Base-by-base conservation (phyloP, 2,888 invertebrate genomes). In the Polydesmus complanatus region DNA sequence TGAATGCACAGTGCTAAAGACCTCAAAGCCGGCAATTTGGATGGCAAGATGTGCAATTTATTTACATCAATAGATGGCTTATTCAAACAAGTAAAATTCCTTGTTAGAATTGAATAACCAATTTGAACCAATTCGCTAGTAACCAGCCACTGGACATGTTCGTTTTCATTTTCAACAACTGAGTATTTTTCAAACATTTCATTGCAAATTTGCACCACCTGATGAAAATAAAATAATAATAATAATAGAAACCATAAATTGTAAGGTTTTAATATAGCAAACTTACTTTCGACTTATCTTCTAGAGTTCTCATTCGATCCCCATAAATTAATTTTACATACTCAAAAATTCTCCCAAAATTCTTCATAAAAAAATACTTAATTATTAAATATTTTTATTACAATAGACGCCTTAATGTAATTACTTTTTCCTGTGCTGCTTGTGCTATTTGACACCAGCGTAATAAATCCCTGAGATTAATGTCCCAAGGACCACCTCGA, bases 401-500 rank as follows among this genome's bases (percentile, higher is more conserved):
- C 52, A 19, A 52, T 18, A 14, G 18, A 52, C 14, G 19, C 19
- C 23, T 54, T 49, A 8, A 57, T 47, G 2, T n/a, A 47, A 8
- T 8, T 19, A n/a, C n/a, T 47, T 2, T 1, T 55, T 62, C 63
- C 69, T 73, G 72, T 63, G 71, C 69, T 21, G 64, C 61, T 18
- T 70, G 73, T 0, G 85, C 77, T 0, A 85, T 81, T 68, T 93
- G 85, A 71, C 91, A 91, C 95, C 95, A 97, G 67, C 97, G 82
- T 62, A 86, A 83, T 66, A 98, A 79, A 72, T 99, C 98, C 68
- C 98, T 81, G 54, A 99, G 78, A 77, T 99, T 99, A 77, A 96
- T 91, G 75, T 98, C 97, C 86, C 91, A 97, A 0, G 96, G 96
- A 0, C 88, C 83, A 0, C 96, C 95, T 69, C 78, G 81, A 67